Evolutionary conservation across 2,113 vertebrate genomes (phyloP), one percentile per base, ranked within the genome.

Genomic region (Caranx ignobilis): DNA sequence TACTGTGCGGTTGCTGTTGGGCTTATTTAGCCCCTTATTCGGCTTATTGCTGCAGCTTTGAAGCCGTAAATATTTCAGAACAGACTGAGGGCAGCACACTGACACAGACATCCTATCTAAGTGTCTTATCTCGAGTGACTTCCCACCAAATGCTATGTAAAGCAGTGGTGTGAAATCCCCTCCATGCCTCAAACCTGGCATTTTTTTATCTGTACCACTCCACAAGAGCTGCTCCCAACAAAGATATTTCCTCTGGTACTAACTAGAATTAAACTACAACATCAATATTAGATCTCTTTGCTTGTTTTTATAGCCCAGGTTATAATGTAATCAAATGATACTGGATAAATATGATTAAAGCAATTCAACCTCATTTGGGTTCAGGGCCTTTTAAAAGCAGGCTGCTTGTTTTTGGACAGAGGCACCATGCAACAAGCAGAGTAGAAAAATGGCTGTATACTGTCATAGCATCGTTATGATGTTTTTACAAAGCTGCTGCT

Each of bases 91-190:
- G 52, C 45, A 32, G 37, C 65, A 3, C 57, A 19, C 15, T 19
- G 54, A 48, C 68, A 31, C 72, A 10, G 50, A 3, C 74, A 21
- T 60, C 35, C 55, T 55, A 47, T 81, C 69, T 77, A 69, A 63
- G 55, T 35, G 8, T 69, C 60, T 34, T n/a, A 35, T 61, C 43
- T 59, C 43, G 37, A 62, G 41, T 59, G 62, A 66, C 72, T 71
- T 61, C 66, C 21, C 64, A 16, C 61, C 1, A 5, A 47, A 45
- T 1, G n/a, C 47, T 7, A 37, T 15, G 62, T 62, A 62, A 50
- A 62, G 55, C 43, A 26, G 31, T 50, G 57, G 56, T 56, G 56
- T 35, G 65, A 71, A 59, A 41, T 41, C 50, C 39, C 39, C 48
- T 54, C 26, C 54, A 1, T 26, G 41, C 39, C 21, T 34, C 10